Evolutionary conservation across 1,140 invertebrate species (phyloP).

Genomic region (Scylla paramamosain): DNA sequence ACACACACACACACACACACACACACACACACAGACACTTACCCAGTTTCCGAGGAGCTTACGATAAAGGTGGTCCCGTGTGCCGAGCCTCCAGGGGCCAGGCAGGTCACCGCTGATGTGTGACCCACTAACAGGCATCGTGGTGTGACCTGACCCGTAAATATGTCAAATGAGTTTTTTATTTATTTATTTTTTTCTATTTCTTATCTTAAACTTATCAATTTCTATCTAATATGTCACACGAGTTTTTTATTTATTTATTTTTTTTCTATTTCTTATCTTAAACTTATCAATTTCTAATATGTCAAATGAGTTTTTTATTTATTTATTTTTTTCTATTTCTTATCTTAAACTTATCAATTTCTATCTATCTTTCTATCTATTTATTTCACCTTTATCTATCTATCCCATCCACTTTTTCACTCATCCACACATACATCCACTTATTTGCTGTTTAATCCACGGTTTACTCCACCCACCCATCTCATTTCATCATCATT

Average conservation of each 20-base stretch:
- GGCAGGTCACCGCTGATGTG: slow-evolving; percentile 93
- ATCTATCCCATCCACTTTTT: background rate
- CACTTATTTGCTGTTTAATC: no score
- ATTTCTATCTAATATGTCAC: no score
- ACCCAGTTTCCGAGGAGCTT: slow-evolving; percentile 96
- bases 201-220: no score
- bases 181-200: background rate
- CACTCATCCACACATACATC: background rate
- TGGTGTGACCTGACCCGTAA: slow-evolving; percentile 97
- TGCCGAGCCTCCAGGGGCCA: slow-evolving; percentile 86
- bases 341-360: no score
- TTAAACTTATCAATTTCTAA: no score
- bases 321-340: background rate
- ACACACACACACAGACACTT: slow-evolving; percentile 75
- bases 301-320: slow-evolving; percentile 74
- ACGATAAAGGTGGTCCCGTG: slow-evolving; percentile 94
- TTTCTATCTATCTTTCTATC: no score
- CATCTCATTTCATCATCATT: no score
- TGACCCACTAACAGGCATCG: slow-evolving; percentile 97
- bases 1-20: background rate
- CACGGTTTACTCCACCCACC: no score
- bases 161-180: slow-evolving; percentile 74
- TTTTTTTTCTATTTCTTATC: no score
- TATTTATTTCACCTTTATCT: no score
- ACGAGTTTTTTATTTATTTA: background rate